These are phyloP conservation scores for Parapsyche elsis DNA, from an alignment of 1,140 invertebrate genomes.

Conservation along the genomic window DNA sequence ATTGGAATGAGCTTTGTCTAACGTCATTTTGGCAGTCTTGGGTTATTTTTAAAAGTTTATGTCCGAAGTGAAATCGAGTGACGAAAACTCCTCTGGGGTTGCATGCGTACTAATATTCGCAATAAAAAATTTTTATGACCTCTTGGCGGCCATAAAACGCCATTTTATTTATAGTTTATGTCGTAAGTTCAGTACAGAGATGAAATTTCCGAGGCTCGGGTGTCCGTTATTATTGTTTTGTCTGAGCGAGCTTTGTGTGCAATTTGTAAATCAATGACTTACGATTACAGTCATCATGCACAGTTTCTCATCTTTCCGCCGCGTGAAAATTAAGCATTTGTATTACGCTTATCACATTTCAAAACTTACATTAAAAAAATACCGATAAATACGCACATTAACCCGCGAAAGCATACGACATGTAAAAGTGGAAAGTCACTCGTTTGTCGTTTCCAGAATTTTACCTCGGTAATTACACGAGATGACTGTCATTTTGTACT, in stretches of 20 bases:
- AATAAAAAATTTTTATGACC: conserved; percentile 17
- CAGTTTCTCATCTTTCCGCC: background rate
- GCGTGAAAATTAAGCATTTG: background rate
- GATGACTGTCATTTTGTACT: too few relatives aligned
- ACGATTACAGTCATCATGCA: conserved; percentile 19
- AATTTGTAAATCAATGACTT: background rate
- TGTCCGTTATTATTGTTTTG: background rate
- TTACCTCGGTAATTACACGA: too few relatives aligned
- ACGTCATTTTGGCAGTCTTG: too few relatives aligned
- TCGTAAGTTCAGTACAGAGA: background rate
- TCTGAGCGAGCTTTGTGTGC: background rate
- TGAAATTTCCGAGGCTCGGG: background rate
- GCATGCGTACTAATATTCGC: background rate
- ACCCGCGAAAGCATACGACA: too few relatives aligned
- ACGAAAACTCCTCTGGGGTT: conserved; percentile 12
- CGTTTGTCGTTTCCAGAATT: too few relatives aligned
- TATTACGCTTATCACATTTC: background rate
- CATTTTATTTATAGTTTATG: conserved; percentile 22
- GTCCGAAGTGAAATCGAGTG: background rate
- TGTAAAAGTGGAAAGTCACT: too few relatives aligned
- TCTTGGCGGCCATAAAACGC: background rate
- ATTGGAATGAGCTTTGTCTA: too few relatives aligned
- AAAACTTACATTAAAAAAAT: too few relatives aligned
- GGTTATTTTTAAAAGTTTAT: background rate
- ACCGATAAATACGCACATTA: too few relatives aligned